Base-by-base conservation (phyloP, 2,888 invertebrate species). In the Axea sp. region DNA sequence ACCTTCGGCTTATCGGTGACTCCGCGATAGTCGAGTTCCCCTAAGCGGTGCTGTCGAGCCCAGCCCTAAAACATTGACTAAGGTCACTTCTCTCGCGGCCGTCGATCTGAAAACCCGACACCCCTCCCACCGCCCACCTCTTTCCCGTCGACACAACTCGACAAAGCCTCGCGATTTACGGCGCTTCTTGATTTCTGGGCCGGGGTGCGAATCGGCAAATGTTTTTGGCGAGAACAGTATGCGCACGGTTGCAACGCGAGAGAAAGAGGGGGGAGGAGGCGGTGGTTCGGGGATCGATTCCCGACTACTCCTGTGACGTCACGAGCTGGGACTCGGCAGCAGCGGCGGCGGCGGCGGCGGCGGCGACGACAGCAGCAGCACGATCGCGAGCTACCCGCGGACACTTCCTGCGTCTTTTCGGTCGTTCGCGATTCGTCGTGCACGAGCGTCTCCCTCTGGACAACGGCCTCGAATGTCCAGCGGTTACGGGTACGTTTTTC, bases 301-400 rank as follows among this genome's bases (percentile, higher is more conserved):
- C 83, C 83, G 81, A 83, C 82, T 83, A 79, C 81, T 84, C 84
- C 85, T 81, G 85, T 86, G 84, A 85, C 86, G 86, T 86, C 85
- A 84, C 82, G 72, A 80, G 80, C 80, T 81, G 81, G 82, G 81
- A 82, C 79, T 80, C 77, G 62, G 73, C 62, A 74, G 69, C 77
- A 73, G 78, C 77, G 67, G 68, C 76, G 76, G 77, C 77, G 77
- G 80, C 60, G 77, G 75, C 78, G 78, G 75, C 73, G n/a, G n/a
- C 77, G 78, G 69, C 72, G 51, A 30, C 47, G 60, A 35, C 35
- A 53, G 53, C 60, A 78, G 75, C 78, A 78, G 75, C 73, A 72
- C 73, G 65, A 65, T 76, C 71, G 73, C 68, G 64, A 59, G 73
- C 62, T 72, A 68, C 17, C 47, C 72, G 64, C 62, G 49, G 49